Evolutionary conservation across 2,113 vertebrate genomes (phyloP), one percentile per base, ranked within the genome.

Genomic region (Rallus limicola): DNA sequence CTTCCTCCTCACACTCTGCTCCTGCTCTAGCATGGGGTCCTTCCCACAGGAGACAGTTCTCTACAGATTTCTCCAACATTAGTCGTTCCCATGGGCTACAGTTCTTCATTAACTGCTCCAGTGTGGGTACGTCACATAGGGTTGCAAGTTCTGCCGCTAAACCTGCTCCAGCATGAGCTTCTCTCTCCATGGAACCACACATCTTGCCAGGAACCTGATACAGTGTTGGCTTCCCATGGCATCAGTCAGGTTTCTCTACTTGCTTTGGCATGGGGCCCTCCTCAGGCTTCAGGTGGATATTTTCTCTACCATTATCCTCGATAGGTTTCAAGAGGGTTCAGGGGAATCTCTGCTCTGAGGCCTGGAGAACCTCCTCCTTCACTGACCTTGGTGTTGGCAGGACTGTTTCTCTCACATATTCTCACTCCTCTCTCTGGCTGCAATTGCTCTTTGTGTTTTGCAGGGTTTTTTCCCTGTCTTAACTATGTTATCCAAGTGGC

Each of bases 211-310:
- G 5, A 88, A 16, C 7, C 10, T 46, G 20, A 26, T 33, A 17
- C 13, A 48, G 16, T 0, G 0, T 10, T 5, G 36, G 28, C 23
- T 70, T 8, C 19, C 13, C 33, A 42, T 1, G 0, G 31, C 16
- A 7, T 20, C 26, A 34, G 64, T 50, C 11, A 5, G n/a, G 6
- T 10, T 25, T 2, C 21, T 21, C 13, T 7, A 3, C 18, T 12
- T 56, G 10, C 38, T 29, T 16, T 5, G 3, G 1, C 1, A 4
- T 38, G 36, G 12, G 14, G 10, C 4, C 19, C 26, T 68, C 10
- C 34, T 46, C 44, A 46, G 31, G 28, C 20, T 64, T 50, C 21
- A 75, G 34, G 13, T 20, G 11, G 1, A 33, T 11, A 44, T 5
- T 8, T 80, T 38, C 20, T 18, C 69, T 11, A n/a, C 10, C n/a